These are phyloP conservation scores for Eucriotettix oculatus DNA, from an alignment of 2,888 invertebrate genomes.

Conservation along the genomic window DNA sequence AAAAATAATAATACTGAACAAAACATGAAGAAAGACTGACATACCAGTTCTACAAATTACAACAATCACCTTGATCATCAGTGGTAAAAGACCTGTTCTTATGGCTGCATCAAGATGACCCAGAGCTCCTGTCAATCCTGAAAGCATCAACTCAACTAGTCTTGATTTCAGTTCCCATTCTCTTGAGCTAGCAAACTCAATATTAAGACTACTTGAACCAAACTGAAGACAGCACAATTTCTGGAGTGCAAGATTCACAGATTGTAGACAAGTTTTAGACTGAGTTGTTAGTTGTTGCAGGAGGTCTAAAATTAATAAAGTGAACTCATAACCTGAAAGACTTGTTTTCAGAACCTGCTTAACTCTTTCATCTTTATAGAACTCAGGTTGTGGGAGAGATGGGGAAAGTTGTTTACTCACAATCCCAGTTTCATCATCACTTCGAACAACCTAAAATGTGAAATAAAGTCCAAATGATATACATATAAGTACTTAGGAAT, in stretches of 20 bases:
- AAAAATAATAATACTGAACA: no score
- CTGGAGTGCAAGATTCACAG: background rate
- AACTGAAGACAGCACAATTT: background rate
- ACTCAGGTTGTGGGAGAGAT: background rate
- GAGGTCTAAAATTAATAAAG: background rate
- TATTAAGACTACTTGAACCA: background rate
- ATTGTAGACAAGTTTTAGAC: no score
- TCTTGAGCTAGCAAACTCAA: background rate
- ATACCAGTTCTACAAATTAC: no score
- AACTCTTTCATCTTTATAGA: background rate
- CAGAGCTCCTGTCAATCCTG: background rate
- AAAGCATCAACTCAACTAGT: background rate
- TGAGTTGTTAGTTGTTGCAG: background rate
- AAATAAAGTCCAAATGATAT: background rate
- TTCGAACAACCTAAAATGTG: slow-evolving; percentile 20
- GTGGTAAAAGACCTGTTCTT: background rate
- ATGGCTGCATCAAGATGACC: background rate
- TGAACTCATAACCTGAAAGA: background rate
- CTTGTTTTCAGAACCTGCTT: background rate
- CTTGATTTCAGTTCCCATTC: background rate
- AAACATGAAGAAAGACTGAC: no score
- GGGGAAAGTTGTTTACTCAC: background rate
- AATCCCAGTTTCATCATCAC: slow-evolving; percentile 25
- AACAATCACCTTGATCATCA: background rate
- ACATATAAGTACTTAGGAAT: no score